Base-by-base conservation (phyloP, 2,888 invertebrate genomes). In the Lycia hirtaria region DNA sequence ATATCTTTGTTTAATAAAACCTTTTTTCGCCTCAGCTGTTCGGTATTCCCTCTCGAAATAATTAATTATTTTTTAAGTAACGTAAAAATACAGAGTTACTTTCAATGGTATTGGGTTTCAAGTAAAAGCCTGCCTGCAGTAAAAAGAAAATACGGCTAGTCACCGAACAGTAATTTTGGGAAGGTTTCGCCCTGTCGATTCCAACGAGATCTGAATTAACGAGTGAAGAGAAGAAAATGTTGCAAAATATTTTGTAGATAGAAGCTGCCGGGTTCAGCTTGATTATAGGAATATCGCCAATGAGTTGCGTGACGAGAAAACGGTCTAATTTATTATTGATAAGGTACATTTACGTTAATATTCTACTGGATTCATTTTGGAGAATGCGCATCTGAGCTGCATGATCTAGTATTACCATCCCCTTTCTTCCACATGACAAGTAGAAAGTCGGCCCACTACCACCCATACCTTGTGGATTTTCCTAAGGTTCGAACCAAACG, bases 181-280 rank as follows among this genome's bases (percentile, higher is more conserved):
- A 78, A 79, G 80, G 78, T 75, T 80, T 76, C 78, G 75, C 78
- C 75, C 75, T 79, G 82, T 81, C 82, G 78, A 80, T 79, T 80
- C 75, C 77, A 74, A 78, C 79, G 73, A 78, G 78, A 75, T 79
- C 76, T 77, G 78, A 81, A 80, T 81, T 80, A 81, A 78, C 76
- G 78, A 79, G 74, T 73, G 12, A 55, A 64, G 56, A 33, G 12
- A 55, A 64, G 56, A 33, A 62, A 63, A 64, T 58, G 59, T 54
- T 56, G 47, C 59, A 57, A 63, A 64, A 63, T 64, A 64, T 61
- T 64, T 62, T 56, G 14, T 10, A 15, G 40, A 50, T 43, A 10
- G 35, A 37, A n/a, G 15, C 15, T 24, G 43, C 48, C 28, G 15
- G 40, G 22, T 22, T n/a, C 15, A 20, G n/a, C 37, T 20, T 28